Evolutionary conservation across 1,140 invertebrate genomes (phyloP), one percentile per base, ranked within the genome.

Genomic region (Oryctes rhinoceros): DNA sequence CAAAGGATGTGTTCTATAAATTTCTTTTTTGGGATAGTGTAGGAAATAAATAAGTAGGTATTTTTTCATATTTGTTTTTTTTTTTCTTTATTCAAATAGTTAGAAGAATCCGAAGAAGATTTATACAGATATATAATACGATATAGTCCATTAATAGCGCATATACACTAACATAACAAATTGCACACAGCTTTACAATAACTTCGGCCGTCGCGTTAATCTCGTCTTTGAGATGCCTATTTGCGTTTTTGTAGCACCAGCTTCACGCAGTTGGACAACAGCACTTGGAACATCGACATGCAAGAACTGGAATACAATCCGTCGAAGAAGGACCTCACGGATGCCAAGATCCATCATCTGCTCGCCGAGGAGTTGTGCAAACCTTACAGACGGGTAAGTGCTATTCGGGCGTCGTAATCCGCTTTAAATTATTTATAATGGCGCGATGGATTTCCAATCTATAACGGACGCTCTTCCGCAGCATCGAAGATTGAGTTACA

Each of bases 281-380:
- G 92, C 65, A 93, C 92, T 2, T 95, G 95, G 92, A 97, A 97
- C 88, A 93, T 97, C 83, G 97, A 98, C 86, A 94, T 98, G 90
- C 96, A 96, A 87, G 96, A 97, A 86, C 88, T 98, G 83, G 95
- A 97, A 86, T 97, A 97, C 86, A 96, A 95, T 90, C 95, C 96
- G 78, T 96, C 94, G 53, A 95, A 94, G 85, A 96, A 96, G 87
- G 96, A 97, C 89, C 88, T 97, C 76, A 97, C 95, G 4, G 97
- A 98, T 88, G 96, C 95, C 10, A 95, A 93, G 87, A 96, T 98
- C 82, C 97, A 98, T 89, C 96, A 98, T 88, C 90, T 99, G 48
- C 89, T 98, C 15, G 94, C 95, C 9, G 96, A 98, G 88, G 95
- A 97, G 88, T 90, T 98, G 79, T 95, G 94, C 87, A 96, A 96